Evolutionary conservation across 1,140 invertebrate genomes (phyloP).

Genomic region (Cyrtorhinus lividipennis): DNA sequence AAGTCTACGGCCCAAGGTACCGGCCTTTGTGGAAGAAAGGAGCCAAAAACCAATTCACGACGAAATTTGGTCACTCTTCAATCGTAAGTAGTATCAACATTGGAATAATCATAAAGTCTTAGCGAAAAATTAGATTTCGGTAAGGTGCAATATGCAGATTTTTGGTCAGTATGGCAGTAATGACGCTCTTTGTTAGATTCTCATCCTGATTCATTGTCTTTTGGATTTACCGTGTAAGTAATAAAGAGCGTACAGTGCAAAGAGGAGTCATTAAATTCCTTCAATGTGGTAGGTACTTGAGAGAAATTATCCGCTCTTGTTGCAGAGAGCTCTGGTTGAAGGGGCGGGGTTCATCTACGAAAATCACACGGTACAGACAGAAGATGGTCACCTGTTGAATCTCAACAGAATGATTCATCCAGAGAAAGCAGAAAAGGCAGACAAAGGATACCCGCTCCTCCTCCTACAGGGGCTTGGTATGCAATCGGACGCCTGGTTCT

Average conservation of each 20-base stretch:
- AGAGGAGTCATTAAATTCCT: too few species aligned
- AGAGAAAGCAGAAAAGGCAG: neutral
- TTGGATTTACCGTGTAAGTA: too few species aligned
- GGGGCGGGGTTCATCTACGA: neutral
- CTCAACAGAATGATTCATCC: neutral
- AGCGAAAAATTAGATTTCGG: too few species aligned
- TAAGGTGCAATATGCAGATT: too few species aligned
- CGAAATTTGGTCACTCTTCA: neutral
- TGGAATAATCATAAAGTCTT: too few species aligned
- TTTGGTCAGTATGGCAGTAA: too few species aligned
- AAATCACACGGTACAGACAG: neutral
- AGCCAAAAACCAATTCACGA: neutral
- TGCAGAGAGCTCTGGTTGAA: neutral
- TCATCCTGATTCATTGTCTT: too few species aligned
- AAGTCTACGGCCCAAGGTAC: neutral
- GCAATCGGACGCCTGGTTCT: neutral
- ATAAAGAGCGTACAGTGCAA: too few species aligned
- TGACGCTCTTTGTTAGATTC: too few species aligned
- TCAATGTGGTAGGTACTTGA: too few species aligned
- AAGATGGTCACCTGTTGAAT: neutral
- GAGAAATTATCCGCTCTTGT: too few species aligned
- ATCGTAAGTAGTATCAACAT: neutral
- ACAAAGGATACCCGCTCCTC: neutral
- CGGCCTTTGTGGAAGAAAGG: neutral
- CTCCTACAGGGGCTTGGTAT: neutral